A percentile compares a stretch with the other conserved stretches of the same genome.
phyloP scores from a whole-genome alignment of 2,797 vertebrate genomes.

The Amazonetta brasiliensis region DNA sequence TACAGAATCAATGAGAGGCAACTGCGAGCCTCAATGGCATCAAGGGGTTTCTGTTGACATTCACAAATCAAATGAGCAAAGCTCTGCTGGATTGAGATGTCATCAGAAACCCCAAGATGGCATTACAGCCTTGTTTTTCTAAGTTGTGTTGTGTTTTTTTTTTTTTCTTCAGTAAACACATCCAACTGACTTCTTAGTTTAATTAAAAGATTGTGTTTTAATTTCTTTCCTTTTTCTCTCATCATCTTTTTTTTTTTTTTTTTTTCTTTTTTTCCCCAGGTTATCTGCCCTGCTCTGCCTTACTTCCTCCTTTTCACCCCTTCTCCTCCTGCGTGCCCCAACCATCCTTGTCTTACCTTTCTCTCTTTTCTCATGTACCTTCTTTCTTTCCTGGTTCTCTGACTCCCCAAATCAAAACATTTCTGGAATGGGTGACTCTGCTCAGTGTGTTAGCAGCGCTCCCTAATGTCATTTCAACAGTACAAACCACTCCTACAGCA shows the following conservation, averaged over 20 bases:
- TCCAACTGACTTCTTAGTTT: neutral
- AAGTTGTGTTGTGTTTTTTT: neutral
- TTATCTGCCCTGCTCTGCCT: neutral
- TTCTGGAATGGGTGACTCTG: neutral
- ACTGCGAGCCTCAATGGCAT: constrained; percentile 27
- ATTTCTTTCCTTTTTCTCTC: neutral
- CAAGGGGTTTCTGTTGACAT: constrained; percentile 50
- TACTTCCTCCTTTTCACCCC: neutral
- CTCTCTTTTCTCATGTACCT: neutral
- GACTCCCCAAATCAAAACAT: neutral
- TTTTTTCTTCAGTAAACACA: constrained; percentile 14
- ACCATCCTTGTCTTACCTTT: neutral
- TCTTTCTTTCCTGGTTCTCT: neutral
- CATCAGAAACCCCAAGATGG: constrained; percentile 75
- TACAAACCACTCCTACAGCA: neutral
- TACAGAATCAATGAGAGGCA: constrained; percentile 66
- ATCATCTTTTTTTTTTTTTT: neutral
- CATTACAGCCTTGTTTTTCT: constrained; percentile 74
- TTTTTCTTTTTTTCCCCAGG: neutral
- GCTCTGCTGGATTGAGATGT: constrained; percentile 71
- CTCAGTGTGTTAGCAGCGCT: neutral
- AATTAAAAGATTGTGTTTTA: neutral
- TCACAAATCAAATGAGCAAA: constrained; percentile 61
- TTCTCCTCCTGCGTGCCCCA: neutral
- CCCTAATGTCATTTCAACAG: neutral